These are phyloP conservation scores for Archivesica marissinica DNA, from an alignment of 1,140 invertebrate species.

Conservation along the genomic window DNA sequence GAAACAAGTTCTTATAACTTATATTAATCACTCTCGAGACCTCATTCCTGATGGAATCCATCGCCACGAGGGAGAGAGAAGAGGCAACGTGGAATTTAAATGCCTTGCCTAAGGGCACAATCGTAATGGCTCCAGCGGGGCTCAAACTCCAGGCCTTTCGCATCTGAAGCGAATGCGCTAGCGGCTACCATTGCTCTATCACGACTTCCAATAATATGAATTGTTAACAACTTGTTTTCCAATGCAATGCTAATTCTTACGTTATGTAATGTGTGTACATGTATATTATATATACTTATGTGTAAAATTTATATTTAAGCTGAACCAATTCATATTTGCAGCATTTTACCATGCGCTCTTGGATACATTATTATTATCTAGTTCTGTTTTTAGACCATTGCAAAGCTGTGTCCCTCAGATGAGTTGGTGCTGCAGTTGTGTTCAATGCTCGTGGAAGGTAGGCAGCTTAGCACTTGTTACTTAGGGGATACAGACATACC, in stretches of 20 bases:
- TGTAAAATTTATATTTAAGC: neutral
- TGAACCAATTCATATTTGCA: neutral
- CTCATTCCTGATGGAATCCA: no score
- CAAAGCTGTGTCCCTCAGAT: constrained; percentile 27
- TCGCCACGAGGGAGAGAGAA: no score
- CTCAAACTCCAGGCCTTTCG: no score
- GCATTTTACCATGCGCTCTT: no score
- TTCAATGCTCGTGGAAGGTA: constrained; percentile 4
- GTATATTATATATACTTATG: neutral
- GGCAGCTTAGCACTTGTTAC: neutral
- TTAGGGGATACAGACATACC: no score
- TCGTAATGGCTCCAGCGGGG: no score
- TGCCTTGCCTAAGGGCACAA: no score
- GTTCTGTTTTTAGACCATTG: constrained; percentile 29
- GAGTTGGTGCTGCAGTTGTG: constrained; percentile 34
- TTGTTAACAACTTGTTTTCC: neutral
- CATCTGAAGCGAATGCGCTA: no score
- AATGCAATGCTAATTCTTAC: neutral
- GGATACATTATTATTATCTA: neutral
- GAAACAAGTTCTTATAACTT: no score
- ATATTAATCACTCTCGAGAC: no score
- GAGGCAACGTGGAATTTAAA: no score
- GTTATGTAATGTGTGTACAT: neutral
- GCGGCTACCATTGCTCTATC: no score
- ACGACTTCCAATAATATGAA: neutral